Base-by-base conservation (phyloP, 2,888 invertebrate genomes). In the Ceriagrion tenellum region DNA sequence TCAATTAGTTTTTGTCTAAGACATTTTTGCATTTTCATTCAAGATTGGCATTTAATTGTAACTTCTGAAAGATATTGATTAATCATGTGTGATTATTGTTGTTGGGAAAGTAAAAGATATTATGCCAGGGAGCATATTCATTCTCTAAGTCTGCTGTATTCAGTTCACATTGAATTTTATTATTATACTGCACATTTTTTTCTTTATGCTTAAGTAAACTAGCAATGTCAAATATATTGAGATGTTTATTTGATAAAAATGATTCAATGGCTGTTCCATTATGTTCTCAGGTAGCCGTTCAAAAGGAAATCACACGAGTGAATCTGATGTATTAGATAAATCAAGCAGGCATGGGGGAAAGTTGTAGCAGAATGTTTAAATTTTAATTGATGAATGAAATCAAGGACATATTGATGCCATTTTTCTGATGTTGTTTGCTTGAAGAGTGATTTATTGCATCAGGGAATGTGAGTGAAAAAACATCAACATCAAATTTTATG, bases 371-470 rank as follows among this genome's bases (percentile, higher is more conserved):
- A 69, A 69, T 69, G 23, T 47, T 93, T 47, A 63, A 40, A 93
- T 26, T n/a, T 23, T 23, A 55, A 89, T 89, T 4, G 55, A 55
- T 47, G 23, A 47, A 47, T 69, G 47, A 47, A 93, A 23, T 16
- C 56, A 93, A 69, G 69, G 69, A 93, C 93, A 63, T 18, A 69
- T 93, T 47, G 69, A 93, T 93, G 69, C 93, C 93, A 47, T 4
- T 47, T 93, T 69, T 69, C 63, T 81, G 69, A 26, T 63, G 63
- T 69, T 81, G 16, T 63, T 93, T 47, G 93, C 93, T 69, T 93
- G 93, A 47, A 74, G 63, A 93, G 93, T 93, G 69, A 93, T 69
- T 69, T n/a, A 93, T 69, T 93, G 93, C 93, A 69, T 93, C 69
- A 47, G 93, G 47, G 63, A 47, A 69, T 47, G 59, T 69, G 23